Base-by-base conservation (phyloP, 2,797 vertebrate species). In the Falco rusticolus region DNA sequence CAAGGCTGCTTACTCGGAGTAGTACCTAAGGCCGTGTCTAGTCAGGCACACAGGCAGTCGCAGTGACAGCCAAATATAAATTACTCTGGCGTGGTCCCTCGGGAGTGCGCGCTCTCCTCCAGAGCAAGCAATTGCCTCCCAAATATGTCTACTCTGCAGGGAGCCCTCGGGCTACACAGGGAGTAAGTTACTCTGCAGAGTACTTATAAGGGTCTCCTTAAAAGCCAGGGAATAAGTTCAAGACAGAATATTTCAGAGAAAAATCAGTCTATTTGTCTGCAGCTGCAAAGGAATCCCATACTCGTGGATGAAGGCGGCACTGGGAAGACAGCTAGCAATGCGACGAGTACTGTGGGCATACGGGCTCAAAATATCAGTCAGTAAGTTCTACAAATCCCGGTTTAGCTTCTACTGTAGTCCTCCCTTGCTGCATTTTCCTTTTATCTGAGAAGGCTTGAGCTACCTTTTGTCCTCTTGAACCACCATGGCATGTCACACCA, bases 1-100 rank as follows among this genome's bases (percentile, higher is more conserved):
- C 94, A 93, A 84, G 87, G 76, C 90, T 94, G 57, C 85, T 91
- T 60, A 71, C 77, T 57, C 2, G 0, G 37, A 84, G 84, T 20
- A 79, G 69, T 22, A 86, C 87, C 96, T 87, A 61, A 85, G 94
- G 94, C 92, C 0, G 0, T 78, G 81, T 79, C 43, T 94, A 50
- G 50, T 43, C 74, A 81, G 76, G 28, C 50, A 59, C 31, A 19
- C 26, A 20, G 56, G 57, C 82, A 54, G 63, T 13, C 5, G 1
- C 14, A 24, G 83, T 69, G 85, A 88, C 71, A 86, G 77, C 39
- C 76, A 64, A 69, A 79, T 69, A 79, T 69, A 28, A 94, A 81
- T 75, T 10, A 39, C 63, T 43, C 71, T 47, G 19, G 24, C 11
- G 0, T 13, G 11, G 61, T 78, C 59, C 54, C 77, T 79, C 1